phyloP scores from a whole-genome alignment of 2,888 invertebrate species.

The Augochlorella aurata region DNA sequence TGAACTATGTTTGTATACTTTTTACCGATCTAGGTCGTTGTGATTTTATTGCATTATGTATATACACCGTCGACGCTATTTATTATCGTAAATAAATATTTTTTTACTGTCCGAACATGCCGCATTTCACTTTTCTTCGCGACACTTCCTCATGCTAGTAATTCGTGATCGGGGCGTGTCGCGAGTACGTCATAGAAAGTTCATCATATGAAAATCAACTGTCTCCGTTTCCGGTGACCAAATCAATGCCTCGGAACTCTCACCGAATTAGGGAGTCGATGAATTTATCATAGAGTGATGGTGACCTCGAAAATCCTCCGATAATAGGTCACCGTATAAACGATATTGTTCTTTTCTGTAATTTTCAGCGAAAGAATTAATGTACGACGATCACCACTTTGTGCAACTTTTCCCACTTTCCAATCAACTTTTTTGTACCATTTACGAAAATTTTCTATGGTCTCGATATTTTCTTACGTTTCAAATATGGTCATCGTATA shows the following conservation, averaged over 20 bases:
- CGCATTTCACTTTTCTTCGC: neutral
- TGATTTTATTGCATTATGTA: conserved; percentile 56
- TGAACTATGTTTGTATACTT: conserved; percentile 8
- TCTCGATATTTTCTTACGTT: no score
- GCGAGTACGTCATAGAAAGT: conserved; percentile 64
- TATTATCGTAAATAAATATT: conserved; percentile 70
- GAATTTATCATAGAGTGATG: conserved; percentile 63
- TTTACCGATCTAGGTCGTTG: conserved; percentile 22
- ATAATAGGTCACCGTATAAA: conserved; percentile 69
- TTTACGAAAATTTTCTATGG: no score
- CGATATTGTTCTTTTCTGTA: no score
- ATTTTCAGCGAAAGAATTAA: no score
- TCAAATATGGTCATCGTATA: no score
- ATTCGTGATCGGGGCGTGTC: conserved; percentile 1
- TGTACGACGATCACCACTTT: no score
- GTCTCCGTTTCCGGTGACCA: conserved; percentile 69
- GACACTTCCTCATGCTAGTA: neutral
- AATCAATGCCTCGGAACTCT: conserved; percentile 62
- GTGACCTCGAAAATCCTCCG: conserved; percentile 78
- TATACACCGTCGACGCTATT: conserved; percentile 68
- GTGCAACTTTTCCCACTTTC: no score
- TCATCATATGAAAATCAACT: conserved; percentile 71
- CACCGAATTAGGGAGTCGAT: conserved; percentile 57
- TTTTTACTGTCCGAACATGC: conserved; percentile 40
- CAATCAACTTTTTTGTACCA: no score